Evolutionary conservation across 2,888 invertebrate genomes (phyloP).

Genomic region (Clanis bilineata): DNA sequence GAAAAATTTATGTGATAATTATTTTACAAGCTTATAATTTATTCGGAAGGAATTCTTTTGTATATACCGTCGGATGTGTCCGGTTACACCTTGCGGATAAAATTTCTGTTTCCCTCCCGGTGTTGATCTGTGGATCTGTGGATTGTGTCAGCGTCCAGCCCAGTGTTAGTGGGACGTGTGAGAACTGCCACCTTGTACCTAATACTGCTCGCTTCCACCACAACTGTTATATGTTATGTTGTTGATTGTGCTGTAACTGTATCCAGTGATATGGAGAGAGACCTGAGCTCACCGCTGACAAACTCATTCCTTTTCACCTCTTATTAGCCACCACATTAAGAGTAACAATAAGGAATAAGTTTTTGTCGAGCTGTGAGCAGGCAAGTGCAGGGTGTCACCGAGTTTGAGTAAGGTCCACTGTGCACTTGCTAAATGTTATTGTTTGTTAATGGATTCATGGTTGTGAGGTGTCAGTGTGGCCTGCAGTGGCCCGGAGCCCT

Average conservation of each 20-base stretch:
- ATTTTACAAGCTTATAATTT: constrained; percentile 81
- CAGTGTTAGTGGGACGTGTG: constrained; percentile 62
- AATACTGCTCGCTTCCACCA: constrained; percentile 72
- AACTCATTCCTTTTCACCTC: constrained; percentile 28
- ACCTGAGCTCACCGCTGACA: constrained; percentile 36
- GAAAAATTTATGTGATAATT: constrained; percentile 82
- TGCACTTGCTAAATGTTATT: constrained; percentile 54
- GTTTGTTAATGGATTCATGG: constrained; percentile 65
- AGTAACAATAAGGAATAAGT: constrained; percentile 40
- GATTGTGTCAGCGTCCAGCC: constrained; percentile 59
- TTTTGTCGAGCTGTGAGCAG: constrained; percentile 34
- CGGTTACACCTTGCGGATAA: constrained; percentile 50
- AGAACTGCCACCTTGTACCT: constrained; percentile 63
- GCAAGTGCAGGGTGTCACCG: constrained; percentile 36
- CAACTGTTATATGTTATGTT: constrained; percentile 71
- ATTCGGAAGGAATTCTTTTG: constrained; percentile 78
- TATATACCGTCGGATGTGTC: constrained; percentile 65
- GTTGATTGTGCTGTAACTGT: constrained; percentile 67
- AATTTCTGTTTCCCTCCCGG: constrained; percentile 54
- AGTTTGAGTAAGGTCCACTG: constrained; percentile 35
- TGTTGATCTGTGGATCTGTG: constrained; percentile 62
- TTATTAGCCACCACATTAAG: constrained; percentile 24
- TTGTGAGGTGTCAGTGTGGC: constrained; percentile 35
- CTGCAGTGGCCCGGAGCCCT: constrained; percentile 31
- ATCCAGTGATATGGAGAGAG: constrained; percentile 51